Base-by-base conservation (phyloP, 2,888 invertebrate species). In the Tholera decimalis region DNA sequence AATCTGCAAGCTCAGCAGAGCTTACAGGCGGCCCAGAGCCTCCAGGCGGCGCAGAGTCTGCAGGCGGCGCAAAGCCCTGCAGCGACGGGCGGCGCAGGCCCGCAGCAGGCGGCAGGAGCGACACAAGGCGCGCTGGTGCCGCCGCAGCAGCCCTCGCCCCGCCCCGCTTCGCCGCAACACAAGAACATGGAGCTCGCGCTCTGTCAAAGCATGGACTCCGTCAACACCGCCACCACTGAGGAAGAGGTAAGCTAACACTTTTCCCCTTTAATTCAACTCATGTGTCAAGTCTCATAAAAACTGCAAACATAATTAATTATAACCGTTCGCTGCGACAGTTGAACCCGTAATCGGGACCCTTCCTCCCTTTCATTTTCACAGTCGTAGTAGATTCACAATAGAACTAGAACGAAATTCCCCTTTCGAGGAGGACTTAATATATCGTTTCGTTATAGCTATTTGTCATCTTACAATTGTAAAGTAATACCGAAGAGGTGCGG, bases 161-260 rank as follows among this genome's bases (percentile, higher is more conserved):
- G 92, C 78, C 79, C 93, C 78, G 80, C 88, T 64, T 93, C 94
- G 59, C 93, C 95, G 66, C 94, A 93, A 72, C 93, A 95, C 87
- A 94, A 95, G 92, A 94, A 85, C 86, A 96, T 96, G 96, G 96
- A 96, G 90, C 96, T 97, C 91, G 97, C 98, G 88, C 96, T 98
- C 90, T 98, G 98, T 92, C 99, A 99, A 96, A 99, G 98, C 96
- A 99, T 99, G 98, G 99, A 99, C 96, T 99, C 98, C 88, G 99
- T 99, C 92, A 99, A 99, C 96, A 98, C 98, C 86, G 97, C 97
- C 91, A 98, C 98, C 92, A 98, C 98, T 93, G 99, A 99, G 96
- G 99, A 99, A 97, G 99, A 99, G 99, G 99, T 99, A 89, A 96
- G 97, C 80, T 8, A n/a, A 37, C n/a, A n/a, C 3, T 43, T 0